Conservation (phyloP, 1,140 invertebrate species). For the Akabosia matsudoensis region DNA sequence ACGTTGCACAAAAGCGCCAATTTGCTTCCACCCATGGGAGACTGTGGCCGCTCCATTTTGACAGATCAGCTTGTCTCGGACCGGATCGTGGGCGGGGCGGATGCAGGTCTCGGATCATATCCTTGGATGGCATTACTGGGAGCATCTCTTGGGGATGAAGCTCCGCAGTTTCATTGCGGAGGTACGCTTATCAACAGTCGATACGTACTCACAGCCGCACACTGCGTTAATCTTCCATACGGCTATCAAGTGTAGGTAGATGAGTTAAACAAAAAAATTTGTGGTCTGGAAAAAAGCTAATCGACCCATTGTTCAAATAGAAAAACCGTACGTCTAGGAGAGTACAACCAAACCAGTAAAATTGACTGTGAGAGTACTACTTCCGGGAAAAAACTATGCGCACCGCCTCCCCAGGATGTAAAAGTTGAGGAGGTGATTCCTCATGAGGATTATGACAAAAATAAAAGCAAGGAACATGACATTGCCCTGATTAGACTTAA, state of each 20-base stretch:
- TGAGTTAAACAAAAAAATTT: not conserved
- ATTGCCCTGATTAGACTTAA: conserved; percentile 45
- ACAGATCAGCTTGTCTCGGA: not conserved
- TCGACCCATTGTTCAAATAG: conserved; percentile 18
- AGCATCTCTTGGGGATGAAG: not conserved
- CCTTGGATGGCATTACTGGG: conserved; percentile 30
- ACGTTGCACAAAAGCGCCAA: no score
- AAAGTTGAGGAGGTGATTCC: conserved; percentile 55
- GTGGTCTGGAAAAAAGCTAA: not conserved
- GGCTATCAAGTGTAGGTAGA: conserved; percentile 33
- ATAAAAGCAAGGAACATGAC: conserved; percentile 43
- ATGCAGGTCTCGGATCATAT: conserved; percentile 22
- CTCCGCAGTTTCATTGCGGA: conserved; percentile 38
- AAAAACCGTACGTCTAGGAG: conserved; percentile 28
- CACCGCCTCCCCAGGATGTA: conserved; percentile 60
- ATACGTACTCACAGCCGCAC: conserved; percentile 34
- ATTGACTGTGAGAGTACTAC: conserved; percentile 16
- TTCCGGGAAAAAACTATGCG: conserved; percentile 52
- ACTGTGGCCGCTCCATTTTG: conserved; percentile 19
- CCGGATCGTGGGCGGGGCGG: conserved; percentile 20
- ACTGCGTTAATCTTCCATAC: conserved; percentile 30
- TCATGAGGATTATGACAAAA: conserved; percentile 51
- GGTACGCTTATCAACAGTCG: conserved; percentile 19
- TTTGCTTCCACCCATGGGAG: conserved; percentile 13
- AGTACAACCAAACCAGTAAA: conserved; percentile 31